A percentile compares a stretch with the other conserved stretches of the same genome.
phyloP scores from a whole-genome alignment of 64 coral and sea anemone species.

The Pocillopora verrucosa region DNA sequence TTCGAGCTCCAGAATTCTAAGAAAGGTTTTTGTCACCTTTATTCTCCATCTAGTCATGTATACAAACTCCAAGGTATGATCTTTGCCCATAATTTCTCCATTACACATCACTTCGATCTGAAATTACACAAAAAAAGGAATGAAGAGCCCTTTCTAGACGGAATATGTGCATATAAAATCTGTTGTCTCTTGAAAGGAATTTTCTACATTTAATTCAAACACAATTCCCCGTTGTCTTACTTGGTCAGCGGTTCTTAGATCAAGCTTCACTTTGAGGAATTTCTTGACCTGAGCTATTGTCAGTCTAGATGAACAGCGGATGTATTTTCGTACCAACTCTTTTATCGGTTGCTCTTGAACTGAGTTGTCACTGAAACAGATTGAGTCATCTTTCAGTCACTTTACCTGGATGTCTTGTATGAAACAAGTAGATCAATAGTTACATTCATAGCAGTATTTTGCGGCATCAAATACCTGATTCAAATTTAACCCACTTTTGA shows the following conservation, averaged over 20 bases:
- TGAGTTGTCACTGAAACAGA: constrained; percentile 46
- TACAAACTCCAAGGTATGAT: constrained; percentile 96
- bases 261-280: constrained; percentile 87
- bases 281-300: constrained; percentile 97
- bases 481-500: no score
- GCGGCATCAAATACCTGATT: no score
- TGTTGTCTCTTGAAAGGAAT: neutral
- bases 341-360: constrained; percentile 40
- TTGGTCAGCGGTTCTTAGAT: constrained; percentile 73
- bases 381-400: neutral
- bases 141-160: neutral
- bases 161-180: neutral
- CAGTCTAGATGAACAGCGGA: constrained; percentile 84
- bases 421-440: neutral
- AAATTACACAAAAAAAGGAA: neutral
- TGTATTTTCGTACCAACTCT: constrained; percentile 85
- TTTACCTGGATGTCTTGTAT: neutral
- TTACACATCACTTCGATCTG: constrained; percentile 95
- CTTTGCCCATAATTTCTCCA: constrained; percentile 98
- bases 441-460: neutral
- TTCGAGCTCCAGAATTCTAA: neutral
- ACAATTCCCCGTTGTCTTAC: constrained; percentile 8
- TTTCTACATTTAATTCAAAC: no score
- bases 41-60: constrained; percentile 99
- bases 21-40: constrained; percentile 49